A percentile compares a stretch with the other conserved stretches of the same genome.
Conservation (phyloP, 2,113 vertebrate species). For the Xyrauchen texanus region DNA sequence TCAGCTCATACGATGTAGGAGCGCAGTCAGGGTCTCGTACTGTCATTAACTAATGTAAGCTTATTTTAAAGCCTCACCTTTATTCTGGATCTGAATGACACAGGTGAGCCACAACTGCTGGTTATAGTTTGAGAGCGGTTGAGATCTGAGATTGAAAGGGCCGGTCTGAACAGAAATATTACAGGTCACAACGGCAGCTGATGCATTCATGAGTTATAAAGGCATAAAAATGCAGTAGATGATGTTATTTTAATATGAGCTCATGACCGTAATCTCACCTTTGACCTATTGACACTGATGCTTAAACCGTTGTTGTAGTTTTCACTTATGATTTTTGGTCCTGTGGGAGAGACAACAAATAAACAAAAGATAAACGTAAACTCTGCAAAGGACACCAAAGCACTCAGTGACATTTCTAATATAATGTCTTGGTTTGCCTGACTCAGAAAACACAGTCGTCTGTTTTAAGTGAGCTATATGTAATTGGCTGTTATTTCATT, state of each 20-base stretch:
- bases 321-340: constrained; percentile 71
- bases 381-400: too few species aligned
- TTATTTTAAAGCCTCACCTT: constrained; percentile 85
- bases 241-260: background rate
- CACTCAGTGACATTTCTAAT: too few species aligned
- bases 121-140: constrained; percentile 89
- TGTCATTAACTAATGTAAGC: too few species aligned
- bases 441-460: too few species aligned
- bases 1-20: too few species aligned
- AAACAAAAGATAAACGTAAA: constrained; percentile 1
- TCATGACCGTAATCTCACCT: constrained; percentile 10
- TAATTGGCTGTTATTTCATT: too few species aligned
- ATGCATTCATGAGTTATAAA: too few species aligned
- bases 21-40: too few species aligned
- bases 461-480: too few species aligned
- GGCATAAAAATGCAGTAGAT: too few species aligned
- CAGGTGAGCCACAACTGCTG: constrained; percentile 95
- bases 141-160: constrained; percentile 81
- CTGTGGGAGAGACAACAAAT: constrained; percentile 52
- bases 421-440: too few species aligned
- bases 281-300: background rate
- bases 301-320: constrained; percentile 35
- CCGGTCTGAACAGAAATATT: constrained; percentile 74
- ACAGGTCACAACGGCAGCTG: background rate
- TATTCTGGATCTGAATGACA: constrained; percentile 77